Base-by-base conservation (phyloP, 2,797 vertebrate species). In the Melanotaenia parkinsoni region DNA sequence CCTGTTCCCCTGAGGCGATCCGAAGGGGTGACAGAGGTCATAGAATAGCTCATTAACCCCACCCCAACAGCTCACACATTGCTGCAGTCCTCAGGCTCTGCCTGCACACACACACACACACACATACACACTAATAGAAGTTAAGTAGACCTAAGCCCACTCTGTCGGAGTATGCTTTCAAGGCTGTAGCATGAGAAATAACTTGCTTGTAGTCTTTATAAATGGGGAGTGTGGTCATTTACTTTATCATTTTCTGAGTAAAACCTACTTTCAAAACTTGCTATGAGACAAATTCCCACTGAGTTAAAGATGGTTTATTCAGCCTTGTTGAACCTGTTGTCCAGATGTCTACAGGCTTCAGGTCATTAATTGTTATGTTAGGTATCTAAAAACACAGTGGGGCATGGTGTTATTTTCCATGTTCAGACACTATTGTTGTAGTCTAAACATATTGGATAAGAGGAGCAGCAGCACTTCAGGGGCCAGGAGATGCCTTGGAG, bases 21-120 rank as follows among this genome's bases (percentile, higher is more conserved):
- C 84, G 84, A 66, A 38, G 70, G 89, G 90, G 91, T 92, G 89
- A 92, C 87, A 90, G 87, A 77, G 92, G 92, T 92, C 89, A 94
- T 35, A 63, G 88, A 92, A 84, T 91, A 93, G 88, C 93, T 94
- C 91, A 93, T 94, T 94, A 93, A 93, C 92, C 91, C 90, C 91
- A 91, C 91, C 92, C 89, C 76, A 82, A 88, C 90, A 88, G 88
- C 89, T 89, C 91, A 85, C 87, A 88, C 90, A 89, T 89, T 88
- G 83, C 85, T 87, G 79, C 90, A 90, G 87, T 89, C 88, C 88
- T 85, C 77, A 13, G 81, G 80, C 88, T 83, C 66, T 61, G 56
- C 63, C 76, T 79, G 33, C 77, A 75, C 76, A 76, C 72, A 65
- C 76, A 76, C 77, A 80, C 80, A 64, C 79, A 69, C 37, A 68